phyloP scores from a whole-genome alignment of 2,113 vertebrate genomes.

The Ibidorhyncha struthersii region DNA sequence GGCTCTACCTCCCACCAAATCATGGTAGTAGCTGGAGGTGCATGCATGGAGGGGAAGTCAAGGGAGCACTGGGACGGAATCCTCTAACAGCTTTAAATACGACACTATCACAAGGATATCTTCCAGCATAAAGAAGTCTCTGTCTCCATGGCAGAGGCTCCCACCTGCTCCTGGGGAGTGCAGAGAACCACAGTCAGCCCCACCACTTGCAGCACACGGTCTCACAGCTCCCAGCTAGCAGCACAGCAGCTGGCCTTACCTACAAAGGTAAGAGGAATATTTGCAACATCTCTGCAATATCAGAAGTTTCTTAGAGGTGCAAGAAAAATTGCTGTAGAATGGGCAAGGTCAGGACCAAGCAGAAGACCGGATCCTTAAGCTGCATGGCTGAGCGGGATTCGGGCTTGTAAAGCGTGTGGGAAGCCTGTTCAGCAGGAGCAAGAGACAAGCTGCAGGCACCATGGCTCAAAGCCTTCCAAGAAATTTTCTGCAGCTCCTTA shows the following conservation, averaged over 20 bases:
- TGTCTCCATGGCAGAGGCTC: not conserved
- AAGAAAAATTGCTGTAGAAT: not conserved
- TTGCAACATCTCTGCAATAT: not conserved
- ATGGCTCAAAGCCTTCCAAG: not conserved
- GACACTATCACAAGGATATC: not conserved
- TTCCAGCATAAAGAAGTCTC: not conserved
- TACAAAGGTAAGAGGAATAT: not conserved
- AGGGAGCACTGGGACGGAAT: not conserved
- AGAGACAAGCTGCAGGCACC: not conserved
- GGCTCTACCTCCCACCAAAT: not conserved
- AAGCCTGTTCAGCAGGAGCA: not conserved
- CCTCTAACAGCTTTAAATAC: not conserved
- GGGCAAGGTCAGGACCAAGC: not conserved
- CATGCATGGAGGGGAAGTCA: fast-evolving
- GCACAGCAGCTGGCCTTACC: not conserved
- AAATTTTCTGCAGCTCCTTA: not conserved
- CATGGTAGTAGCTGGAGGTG: fast-evolving
- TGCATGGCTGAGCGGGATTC: not conserved
- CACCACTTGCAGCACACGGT: fast-evolving
- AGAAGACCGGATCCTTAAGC: not conserved
- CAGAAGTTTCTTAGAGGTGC: not conserved
- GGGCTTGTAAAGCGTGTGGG: not conserved
- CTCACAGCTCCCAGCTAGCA: not conserved
- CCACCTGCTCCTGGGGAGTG: not conserved
- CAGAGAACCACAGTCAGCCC: fast-evolving